A percentile compares a stretch with the other conserved stretches of the same genome.
Evolutionary conservation across 2,113 vertebrate genomes (phyloP).

Genomic region (Loxodonta africana): DNA sequence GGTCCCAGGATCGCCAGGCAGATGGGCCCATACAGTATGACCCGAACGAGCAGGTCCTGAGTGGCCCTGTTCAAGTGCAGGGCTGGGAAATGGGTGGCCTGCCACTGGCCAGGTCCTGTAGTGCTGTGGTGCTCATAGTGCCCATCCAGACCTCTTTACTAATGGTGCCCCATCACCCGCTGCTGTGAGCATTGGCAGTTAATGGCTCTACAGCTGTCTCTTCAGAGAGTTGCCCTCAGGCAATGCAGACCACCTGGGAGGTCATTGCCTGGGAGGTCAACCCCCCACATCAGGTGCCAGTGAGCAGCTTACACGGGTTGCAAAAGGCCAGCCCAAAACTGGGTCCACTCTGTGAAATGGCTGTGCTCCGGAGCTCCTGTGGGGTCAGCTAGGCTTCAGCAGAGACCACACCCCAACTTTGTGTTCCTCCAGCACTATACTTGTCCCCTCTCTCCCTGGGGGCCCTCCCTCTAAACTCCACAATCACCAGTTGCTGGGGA

Average conservation of each 20-base stretch:
- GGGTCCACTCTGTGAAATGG: neutral
- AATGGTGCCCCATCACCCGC: neutral
- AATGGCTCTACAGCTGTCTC: neutral
- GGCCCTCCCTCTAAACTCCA: neutral
- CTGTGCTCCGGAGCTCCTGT: neutral
- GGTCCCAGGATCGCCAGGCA: neutral
- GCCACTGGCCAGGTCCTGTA: rapidly evolving
- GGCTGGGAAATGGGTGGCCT: neutral
- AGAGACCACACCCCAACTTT: neutral
- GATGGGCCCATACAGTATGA: neutral
- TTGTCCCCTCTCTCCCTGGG: neutral
- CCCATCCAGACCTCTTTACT: neutral
- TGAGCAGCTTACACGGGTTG: neutral
- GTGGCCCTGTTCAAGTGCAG: neutral
- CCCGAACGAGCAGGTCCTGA: neutral
- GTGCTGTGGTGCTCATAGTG: neutral
- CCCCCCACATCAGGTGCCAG: neutral
- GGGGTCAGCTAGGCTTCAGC: neutral
- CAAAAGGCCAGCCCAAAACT: neutral
- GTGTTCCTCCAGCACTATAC: neutral
- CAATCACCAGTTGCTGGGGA: neutral
- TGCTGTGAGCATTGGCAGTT: neutral
- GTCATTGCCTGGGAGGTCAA: neutral
- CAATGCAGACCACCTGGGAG: neutral
- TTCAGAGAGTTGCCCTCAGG: neutral